A percentile compares a stretch with the other conserved stretches of the same genome.
Evolutionary conservation across 2,113 vertebrate genomes (phyloP).

Genomic region (Podocnemis expansa): DNA sequence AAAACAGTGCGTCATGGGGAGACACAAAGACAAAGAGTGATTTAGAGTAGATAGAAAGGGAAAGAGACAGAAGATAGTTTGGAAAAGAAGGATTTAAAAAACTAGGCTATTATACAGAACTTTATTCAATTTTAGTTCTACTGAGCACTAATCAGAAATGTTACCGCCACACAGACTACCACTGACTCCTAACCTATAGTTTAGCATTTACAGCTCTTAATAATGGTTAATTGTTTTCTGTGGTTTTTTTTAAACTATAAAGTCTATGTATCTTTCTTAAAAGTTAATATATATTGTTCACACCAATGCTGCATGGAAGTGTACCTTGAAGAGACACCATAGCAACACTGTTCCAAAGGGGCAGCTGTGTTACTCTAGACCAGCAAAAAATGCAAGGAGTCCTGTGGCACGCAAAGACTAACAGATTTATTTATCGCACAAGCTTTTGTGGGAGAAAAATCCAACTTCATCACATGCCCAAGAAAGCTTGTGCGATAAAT

Average conservation of each 20-base stretch:
- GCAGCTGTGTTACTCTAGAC: no score
- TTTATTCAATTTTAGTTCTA: not conserved
- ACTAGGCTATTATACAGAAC: not conserved
- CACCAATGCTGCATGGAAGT: not conserved
- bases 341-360: no score
- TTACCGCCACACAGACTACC: accelerated
- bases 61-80: not conserved
- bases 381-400: no score
- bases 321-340: not conserved
- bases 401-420: no score
- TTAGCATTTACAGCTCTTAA: not conserved
- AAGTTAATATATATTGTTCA: not conserved
- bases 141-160: not conserved
- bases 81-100: not conserved
- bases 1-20: not conserved
- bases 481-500: no score
- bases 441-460: no score
- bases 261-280: not conserved
- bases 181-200: not conserved
- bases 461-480: no score
- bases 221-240: not conserved
- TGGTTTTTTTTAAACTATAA: not conserved
- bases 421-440: no score
- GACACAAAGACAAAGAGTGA: constrained; percentile 22
- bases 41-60: constrained; percentile 12